Evolutionary conservation across 2,888 invertebrate species (phyloP).

Genomic region (Helicoverpa assulta): DNA sequence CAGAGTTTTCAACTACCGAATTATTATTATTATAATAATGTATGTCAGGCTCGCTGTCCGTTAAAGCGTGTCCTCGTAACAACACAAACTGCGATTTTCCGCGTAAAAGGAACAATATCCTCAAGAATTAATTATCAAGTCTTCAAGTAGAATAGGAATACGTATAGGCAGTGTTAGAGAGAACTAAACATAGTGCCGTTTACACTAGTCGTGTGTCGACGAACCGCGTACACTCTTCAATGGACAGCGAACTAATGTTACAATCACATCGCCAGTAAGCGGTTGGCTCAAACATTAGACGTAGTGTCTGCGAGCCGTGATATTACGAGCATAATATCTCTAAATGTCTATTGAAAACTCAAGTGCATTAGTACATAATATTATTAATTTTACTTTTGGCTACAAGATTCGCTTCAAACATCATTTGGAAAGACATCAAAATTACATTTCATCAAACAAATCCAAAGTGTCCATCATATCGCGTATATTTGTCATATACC

Average conservation of each 20-base stretch:
- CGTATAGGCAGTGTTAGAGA: conserved; percentile 49
- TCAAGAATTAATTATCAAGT: conserved; percentile 42
- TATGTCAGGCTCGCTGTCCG: conserved; percentile 43
- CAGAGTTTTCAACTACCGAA: conserved; percentile 68
- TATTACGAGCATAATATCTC: conserved; percentile 58
- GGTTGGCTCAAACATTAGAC: conserved; percentile 53
- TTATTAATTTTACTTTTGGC: conserved; percentile 56
- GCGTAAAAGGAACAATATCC: conserved; percentile 30
- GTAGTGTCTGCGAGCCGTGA: conserved; percentile 53
- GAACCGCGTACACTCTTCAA: conserved; percentile 22
- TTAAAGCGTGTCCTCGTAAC: conserved; percentile 29
- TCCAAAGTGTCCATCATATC: conserved; percentile 52
- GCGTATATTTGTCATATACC: conserved; percentile 51
- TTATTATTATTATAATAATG: conserved; percentile 59
- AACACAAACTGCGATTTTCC: conserved; percentile 35
- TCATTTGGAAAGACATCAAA: conserved; percentile 67
- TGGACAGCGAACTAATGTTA: conserved; percentile 41
- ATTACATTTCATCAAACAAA: conserved; percentile 45
- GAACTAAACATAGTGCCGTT: conserved; percentile 51
- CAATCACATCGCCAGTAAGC: conserved; percentile 60
- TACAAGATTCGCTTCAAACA: conserved; percentile 58
- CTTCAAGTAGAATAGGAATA: conserved; percentile 37
- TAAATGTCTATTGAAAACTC: conserved; percentile 71
- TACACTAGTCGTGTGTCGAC: conserved; percentile 25
- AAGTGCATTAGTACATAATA: conserved; percentile 67